Evolutionary conservation across 2,797 vertebrate species (phyloP).

Genomic region (Tenualosa thibaudeaui): DNA sequence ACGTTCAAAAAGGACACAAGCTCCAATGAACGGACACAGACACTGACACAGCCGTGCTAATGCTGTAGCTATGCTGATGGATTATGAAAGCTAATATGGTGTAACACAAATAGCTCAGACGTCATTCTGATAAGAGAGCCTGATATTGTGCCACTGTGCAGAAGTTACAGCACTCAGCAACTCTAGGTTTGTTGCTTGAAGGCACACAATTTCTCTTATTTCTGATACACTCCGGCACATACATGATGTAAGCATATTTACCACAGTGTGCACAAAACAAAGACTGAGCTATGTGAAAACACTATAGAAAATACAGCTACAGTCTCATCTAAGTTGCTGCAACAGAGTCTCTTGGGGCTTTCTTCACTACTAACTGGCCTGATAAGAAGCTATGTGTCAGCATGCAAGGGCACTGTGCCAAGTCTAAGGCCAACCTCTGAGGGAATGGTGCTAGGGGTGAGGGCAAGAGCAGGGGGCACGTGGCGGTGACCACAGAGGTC

Average conservation of each 20-base stretch:
- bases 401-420: background rate
- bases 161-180: conserved; percentile 14
- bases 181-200: background rate
- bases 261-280: background rate
- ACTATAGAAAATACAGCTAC: background rate
- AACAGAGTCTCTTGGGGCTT: background rate
- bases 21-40: background rate
- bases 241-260: background rate
- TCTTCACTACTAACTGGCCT: background rate
- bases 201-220: background rate
- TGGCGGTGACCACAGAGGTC: background rate
- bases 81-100: conserved; percentile 23
- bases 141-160: background rate
- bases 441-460: conserved; percentile 7
- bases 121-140: conserved; percentile 15
- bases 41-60: background rate
- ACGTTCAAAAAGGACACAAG: background rate
- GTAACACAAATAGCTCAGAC: conserved; percentile 24
- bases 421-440: background rate
- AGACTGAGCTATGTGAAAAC: background rate
- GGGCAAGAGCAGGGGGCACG: conserved; percentile 6
- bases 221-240: background rate
- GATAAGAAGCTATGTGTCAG: conserved; percentile 21
- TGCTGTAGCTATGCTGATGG: background rate
- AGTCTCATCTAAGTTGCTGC: background rate